phyloP scores from a whole-genome alignment of 2,113 vertebrate genomes.

The Quiscalus mexicanus region DNA sequence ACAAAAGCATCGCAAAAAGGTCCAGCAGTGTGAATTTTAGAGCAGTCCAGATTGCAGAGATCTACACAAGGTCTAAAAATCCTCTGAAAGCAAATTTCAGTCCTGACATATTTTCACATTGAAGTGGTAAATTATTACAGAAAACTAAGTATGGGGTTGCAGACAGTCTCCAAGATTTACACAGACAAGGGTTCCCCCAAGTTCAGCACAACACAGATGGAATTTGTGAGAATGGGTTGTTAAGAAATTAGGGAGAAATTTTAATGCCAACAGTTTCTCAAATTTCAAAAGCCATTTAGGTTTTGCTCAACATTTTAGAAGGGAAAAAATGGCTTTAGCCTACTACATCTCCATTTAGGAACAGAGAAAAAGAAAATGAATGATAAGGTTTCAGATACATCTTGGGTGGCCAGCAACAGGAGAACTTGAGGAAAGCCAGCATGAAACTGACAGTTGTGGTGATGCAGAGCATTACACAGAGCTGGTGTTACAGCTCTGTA shows the following conservation, averaged over 20 bases:
- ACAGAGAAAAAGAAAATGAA: neutral
- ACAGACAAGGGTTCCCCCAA: neutral
- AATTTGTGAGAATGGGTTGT: neutral
- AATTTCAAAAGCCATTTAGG: slow-evolving; percentile 11
- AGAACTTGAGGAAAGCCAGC: neutral
- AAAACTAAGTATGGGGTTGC: neutral
- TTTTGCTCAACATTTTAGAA: neutral
- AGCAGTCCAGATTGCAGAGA: neutral
- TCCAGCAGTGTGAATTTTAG: neutral
- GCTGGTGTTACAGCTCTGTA: neutral
- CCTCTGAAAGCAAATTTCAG: neutral
- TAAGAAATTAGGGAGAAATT: neutral
- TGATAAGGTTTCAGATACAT: slow-evolving; percentile 12
- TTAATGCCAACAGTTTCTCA: neutral
- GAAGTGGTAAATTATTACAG: neutral
- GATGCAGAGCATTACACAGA: neutral
- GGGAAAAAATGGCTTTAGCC: neutral
- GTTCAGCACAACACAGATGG: neutral
- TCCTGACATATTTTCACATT: neutral
- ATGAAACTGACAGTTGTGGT: neutral
- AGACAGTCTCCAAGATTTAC: neutral
- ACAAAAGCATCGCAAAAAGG: neutral
- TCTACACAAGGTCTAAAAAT: neutral
- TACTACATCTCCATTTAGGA: neutral
- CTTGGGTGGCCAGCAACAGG: slow-evolving; percentile 7